Conservation (phyloP, 2,797 vertebrate species). For the Moxostoma hubbsi region DNA sequence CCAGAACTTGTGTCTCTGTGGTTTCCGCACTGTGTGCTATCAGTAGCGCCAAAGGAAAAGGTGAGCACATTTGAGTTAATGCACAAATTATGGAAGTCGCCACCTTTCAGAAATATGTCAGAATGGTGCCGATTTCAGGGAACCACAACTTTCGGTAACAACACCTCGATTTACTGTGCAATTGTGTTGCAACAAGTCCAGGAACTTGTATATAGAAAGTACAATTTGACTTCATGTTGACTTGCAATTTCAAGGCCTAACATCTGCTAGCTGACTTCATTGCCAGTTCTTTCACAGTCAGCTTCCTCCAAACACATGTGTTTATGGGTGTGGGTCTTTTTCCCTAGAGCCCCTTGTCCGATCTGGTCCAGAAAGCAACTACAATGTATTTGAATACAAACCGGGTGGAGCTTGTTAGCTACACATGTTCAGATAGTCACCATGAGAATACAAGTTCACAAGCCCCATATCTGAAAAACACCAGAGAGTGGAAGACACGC, state of each 20-base stretch:
- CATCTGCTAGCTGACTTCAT: conserved; percentile 43
- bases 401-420: conserved; percentile 62
- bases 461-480: conserved; percentile 50
- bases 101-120: no score
- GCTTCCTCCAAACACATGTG: conserved; percentile 28
- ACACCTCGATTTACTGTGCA: no score
- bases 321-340: conserved; percentile 38
- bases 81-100: no score
- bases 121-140: no score
- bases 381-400: conserved; percentile 63
- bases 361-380: conserved; percentile 58
- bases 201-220: no score
- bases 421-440: conserved; percentile 59
- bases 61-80: no score
- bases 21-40: no score
- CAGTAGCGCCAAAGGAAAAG: no score
- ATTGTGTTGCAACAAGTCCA: no score
- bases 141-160: no score
- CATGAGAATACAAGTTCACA: conserved; percentile 53
- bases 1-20: no score
- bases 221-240: no score
- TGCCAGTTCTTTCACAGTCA: conserved; percentile 6
- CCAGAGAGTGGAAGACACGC: conserved; percentile 16
- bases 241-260: not conserved
- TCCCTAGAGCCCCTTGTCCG: conserved; percentile 28